Conservation (phyloP, 2,888 invertebrate genomes). For the Scaptomyza caliginosa region DNA sequence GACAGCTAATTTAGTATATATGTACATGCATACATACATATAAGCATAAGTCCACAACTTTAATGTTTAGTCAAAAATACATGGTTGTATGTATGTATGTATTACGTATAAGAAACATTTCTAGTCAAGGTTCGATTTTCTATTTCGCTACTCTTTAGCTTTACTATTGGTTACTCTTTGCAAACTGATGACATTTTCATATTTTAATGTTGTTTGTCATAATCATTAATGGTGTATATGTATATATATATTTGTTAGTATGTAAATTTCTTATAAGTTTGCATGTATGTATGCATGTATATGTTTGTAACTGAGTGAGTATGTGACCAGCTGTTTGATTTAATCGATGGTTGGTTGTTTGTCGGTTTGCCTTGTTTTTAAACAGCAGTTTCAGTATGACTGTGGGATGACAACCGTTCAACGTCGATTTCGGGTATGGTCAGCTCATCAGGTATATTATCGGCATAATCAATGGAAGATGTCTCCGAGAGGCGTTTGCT, state of each 20-base stretch:
- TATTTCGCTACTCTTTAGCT: background rate
- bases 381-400: conserved; percentile 97
- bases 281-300: background rate
- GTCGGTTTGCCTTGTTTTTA: conserved; percentile 83
- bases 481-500: conserved; percentile 96
- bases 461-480: conserved; percentile 96
- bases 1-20: background rate
- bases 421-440: conserved; percentile 96
- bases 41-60: background rate
- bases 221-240: conserved; percentile 7
- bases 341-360: conserved; percentile 1
- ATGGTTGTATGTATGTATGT: background rate
- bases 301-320: conserved; percentile 4
- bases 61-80: background rate
- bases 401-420: conserved; percentile 95
- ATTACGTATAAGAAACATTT: background rate
- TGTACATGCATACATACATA: background rate
- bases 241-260: conserved; percentile 7
- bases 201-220: background rate
- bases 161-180: background rate
- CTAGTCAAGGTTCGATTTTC: background rate
- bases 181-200: background rate
- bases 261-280: background rate
- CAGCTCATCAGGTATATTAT: conserved; percentile 93
- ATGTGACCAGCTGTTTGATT: background rate